Conservation (phyloP, 2,113 vertebrate species). For the Tursiops truncatus region DNA sequence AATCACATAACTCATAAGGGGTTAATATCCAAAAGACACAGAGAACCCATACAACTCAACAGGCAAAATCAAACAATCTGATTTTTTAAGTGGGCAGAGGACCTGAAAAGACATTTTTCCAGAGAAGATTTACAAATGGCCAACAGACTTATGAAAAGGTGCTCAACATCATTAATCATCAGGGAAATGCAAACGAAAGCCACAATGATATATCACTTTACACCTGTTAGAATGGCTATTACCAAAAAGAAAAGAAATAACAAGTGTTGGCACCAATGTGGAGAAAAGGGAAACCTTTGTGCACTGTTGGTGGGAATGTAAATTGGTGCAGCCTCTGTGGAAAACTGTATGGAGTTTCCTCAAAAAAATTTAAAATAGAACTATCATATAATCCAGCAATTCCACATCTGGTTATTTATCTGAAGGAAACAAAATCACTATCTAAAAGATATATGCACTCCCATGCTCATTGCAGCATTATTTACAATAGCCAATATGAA, state of each 20-base stretch:
- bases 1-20: neutral
- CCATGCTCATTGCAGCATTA: neutral
- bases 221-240: neutral
- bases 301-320: neutral
- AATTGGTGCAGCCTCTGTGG: neutral
- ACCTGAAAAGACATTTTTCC: neutral
- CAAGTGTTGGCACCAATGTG: neutral
- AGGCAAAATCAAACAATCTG: neutral
- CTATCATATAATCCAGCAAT: neutral
- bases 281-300: neutral
- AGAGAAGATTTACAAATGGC: neutral
- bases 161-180: neutral
- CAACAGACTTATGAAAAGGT: neutral
- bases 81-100: neutral
- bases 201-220: neutral
- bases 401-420: neutral
- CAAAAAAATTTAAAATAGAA: neutral
- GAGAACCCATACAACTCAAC: neutral
- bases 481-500: neutral
- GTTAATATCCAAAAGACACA: neutral
- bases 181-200: neutral
- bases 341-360: neutral
- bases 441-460: neutral
- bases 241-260: neutral
- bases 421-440: neutral